phyloP scores from a whole-genome alignment of 2,888 invertebrate genomes.

The Tipula helvola region DNA sequence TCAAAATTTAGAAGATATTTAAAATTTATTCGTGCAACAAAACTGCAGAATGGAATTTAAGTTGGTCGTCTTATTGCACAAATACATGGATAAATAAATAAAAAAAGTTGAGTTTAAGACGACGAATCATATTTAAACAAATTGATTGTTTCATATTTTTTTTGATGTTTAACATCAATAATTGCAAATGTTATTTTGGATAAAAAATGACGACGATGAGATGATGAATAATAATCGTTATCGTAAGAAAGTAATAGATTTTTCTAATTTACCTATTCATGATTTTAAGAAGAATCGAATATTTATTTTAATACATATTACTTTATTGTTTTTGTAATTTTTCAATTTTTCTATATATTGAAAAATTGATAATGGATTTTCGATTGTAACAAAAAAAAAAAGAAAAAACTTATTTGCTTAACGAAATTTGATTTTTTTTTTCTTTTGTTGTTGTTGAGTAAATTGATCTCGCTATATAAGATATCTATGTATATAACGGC shows the following conservation, averaged over 20 bases:
- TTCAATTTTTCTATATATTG: neutral
- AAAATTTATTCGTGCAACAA: neutral
- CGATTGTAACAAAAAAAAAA: neutral
- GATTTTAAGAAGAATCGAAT: neutral
- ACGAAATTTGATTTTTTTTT: neutral
- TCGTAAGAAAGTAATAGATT: neutral
- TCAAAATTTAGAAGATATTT: no score
- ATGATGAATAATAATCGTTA: neutral
- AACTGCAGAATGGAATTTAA: neutral
- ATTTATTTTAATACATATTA: neutral
- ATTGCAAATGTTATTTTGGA: neutral
- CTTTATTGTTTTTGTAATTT: neutral
- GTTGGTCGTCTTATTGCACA: neutral
- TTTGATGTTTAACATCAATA: neutral
- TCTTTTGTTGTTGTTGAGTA: neutral
- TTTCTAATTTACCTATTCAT: conserved; percentile 4
- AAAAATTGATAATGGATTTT: neutral
- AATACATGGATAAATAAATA: neutral
- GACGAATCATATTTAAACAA: neutral
- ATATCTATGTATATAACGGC: neutral
- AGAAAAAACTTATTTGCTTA: neutral
- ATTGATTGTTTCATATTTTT: neutral
- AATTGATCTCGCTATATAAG: neutral
- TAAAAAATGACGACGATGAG: neutral
- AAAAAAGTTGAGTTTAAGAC: neutral